These are phyloP conservation scores for Neopelma chrysocephalum DNA, from an alignment of 2,797 vertebrate species.

Conservation along the genomic window DNA sequence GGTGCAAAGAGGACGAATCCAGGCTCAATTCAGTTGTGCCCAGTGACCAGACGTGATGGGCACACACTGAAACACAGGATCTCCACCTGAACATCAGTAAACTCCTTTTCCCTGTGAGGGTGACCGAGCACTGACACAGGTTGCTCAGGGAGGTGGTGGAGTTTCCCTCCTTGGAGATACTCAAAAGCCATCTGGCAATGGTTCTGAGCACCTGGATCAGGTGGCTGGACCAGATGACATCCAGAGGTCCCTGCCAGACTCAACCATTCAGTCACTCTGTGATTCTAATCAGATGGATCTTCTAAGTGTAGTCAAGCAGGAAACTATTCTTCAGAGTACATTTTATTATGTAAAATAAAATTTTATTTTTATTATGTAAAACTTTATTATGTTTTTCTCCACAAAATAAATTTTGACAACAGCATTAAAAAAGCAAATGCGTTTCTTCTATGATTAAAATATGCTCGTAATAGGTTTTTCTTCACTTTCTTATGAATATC, in stretches of 20 bases:
- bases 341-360: too few species aligned
- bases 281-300: background rate
- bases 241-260: background rate
- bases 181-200: background rate
- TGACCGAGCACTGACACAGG: background rate
- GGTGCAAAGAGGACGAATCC: rapidly evolving
- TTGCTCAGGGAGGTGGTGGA: background rate
- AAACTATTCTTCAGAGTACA: background rate
- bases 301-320: background rate
- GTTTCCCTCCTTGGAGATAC: background rate
- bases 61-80: background rate
- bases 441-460: background rate
- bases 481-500: background rate
- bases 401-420: background rate
- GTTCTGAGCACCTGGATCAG: background rate
- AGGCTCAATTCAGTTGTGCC: background rate
- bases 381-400: background rate
- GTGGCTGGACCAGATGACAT: background rate
- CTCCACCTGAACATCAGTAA: background rate
- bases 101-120: background rate
- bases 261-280: background rate
- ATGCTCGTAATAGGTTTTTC: background rate
- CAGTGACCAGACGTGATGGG: too few species aligned
- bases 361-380: too few species aligned
- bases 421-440: background rate